Evolutionary conservation across 2,888 invertebrate genomes (phyloP).

Genomic region (Cyclophora punctaria): DNA sequence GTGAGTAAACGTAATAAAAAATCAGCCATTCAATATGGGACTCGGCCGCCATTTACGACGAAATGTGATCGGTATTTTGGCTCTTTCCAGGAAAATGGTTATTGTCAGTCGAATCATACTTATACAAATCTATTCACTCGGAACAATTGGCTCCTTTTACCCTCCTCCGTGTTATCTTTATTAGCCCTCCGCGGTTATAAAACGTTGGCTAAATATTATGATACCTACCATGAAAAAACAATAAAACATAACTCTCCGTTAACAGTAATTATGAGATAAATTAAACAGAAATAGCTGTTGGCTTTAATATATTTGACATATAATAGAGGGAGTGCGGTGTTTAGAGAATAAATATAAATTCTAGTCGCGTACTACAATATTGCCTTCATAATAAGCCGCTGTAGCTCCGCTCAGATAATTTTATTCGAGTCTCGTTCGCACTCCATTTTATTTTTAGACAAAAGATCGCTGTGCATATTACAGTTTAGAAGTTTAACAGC

Average conservation of each 20-base stretch:
- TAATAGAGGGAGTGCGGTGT: constrained; percentile 26
- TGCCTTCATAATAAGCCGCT: constrained; percentile 59
- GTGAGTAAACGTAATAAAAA: constrained; percentile 24
- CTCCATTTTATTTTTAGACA: constrained; percentile 57
- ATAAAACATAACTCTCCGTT: constrained; percentile 6
- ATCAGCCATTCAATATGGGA: constrained; percentile 22
- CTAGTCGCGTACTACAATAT: constrained; percentile 48
- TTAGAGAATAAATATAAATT: constrained; percentile 48
- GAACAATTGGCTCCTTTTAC: constrained; percentile 8
- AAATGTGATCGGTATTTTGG: constrained; percentile 25
- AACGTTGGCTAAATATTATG: neutral
- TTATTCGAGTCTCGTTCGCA: constrained; percentile 45
- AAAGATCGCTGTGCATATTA: constrained; percentile 41
- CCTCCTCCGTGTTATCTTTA: constrained; percentile 1
- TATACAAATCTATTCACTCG: constrained; percentile 11
- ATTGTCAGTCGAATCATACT: constrained; percentile 10
- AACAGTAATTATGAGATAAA: constrained; percentile 26
- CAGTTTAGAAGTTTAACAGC: constrained; percentile 31
- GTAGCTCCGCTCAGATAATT: constrained; percentile 30
- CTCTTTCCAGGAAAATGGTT: constrained; percentile 27
- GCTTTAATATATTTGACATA: constrained; percentile 29
- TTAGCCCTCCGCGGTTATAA: neutral
- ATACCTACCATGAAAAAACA: neutral
- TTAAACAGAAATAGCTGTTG: constrained; percentile 24
- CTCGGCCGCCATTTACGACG: constrained; percentile 28